Evolutionary conservation across 2,113 vertebrate genomes (phyloP).

Genomic region (Tylochromis polylepis): DNA sequence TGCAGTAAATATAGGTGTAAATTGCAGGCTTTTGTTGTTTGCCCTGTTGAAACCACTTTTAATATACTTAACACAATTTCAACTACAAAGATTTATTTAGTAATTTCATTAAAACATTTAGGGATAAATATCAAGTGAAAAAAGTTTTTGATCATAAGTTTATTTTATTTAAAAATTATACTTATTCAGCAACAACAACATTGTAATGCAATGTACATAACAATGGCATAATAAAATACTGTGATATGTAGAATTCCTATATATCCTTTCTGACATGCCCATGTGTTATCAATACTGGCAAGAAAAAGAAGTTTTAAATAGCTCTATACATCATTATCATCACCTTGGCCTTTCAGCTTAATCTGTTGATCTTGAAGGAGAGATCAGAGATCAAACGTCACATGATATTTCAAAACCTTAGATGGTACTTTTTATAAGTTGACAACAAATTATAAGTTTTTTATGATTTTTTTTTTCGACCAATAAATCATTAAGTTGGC

Average conservation of each 20-base stretch:
- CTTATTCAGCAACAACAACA: not conserved
- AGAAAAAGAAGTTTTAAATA: not conserved
- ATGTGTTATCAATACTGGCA: not conserved
- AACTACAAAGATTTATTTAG: not conserved
- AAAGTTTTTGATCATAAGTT: not conserved
- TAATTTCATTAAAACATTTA: not conserved
- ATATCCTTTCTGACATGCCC: accelerated
- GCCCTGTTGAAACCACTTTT: not conserved
- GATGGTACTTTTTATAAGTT: not conserved
- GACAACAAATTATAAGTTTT: not conserved
- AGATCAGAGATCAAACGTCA: not conserved
- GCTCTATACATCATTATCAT: not conserved
- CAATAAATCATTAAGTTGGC: not conserved
- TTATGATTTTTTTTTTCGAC: not conserved
- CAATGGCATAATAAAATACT: not conserved
- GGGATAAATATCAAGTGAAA: not conserved
- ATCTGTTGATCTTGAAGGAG: not conserved
- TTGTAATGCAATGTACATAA: not conserved
- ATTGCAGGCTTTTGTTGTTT: not conserved
- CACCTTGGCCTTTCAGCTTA: not conserved
- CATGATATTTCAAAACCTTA: not conserved
- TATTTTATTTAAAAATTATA: not conserved
- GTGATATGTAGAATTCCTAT: not conserved
- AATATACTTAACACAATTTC: not conserved
- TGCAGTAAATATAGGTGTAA: not conserved